These are phyloP conservation scores for Drosophila mimetica DNA, from an alignment of 2,888 invertebrate species.

Conservation along the genomic window DNA sequence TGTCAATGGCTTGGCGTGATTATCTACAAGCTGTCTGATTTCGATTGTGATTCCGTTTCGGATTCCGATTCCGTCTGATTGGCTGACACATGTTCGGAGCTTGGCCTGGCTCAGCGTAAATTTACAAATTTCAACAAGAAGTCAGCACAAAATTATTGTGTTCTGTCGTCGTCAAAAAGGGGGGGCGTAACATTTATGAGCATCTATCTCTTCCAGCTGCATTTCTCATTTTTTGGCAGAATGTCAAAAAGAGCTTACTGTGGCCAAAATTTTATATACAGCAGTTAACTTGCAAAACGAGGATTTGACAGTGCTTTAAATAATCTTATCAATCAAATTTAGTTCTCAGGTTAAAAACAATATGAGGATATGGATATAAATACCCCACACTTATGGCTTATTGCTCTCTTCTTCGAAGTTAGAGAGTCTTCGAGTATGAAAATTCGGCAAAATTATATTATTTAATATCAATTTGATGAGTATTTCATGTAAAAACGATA, in stretches of 20 bases:
- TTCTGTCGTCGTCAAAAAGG: conserved; percentile 36
- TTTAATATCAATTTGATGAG: no score
- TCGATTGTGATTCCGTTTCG: conserved; percentile 26
- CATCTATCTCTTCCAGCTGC: not conserved
- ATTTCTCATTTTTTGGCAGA: conserved; percentile 34
- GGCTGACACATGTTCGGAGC: conserved; percentile 33
- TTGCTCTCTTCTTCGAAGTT: no score
- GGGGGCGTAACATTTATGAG: conserved; percentile 33
- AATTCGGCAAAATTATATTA: no score
- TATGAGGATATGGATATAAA: no score
- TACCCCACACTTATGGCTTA: no score
- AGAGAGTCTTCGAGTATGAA: no score
- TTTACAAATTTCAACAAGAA: conserved; percentile 78
- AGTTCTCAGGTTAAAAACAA: not conserved
- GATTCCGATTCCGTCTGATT: conserved; percentile 52
- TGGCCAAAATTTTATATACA: conserved; percentile 27
- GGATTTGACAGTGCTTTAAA: conserved; percentile 1
- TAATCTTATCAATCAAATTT: not conserved
- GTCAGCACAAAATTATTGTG: conserved; percentile 76
- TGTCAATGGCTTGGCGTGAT: conserved; percentile 39
- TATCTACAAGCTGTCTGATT: conserved; percentile 41
- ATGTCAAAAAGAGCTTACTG: conserved; percentile 45
- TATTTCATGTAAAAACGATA: no score
- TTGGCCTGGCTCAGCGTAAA: conserved; percentile 62
- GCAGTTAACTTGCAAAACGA: conserved; percentile 4